phyloP scores from a whole-genome alignment of 2,797 vertebrate genomes.

The Malacoraja senta region DNA sequence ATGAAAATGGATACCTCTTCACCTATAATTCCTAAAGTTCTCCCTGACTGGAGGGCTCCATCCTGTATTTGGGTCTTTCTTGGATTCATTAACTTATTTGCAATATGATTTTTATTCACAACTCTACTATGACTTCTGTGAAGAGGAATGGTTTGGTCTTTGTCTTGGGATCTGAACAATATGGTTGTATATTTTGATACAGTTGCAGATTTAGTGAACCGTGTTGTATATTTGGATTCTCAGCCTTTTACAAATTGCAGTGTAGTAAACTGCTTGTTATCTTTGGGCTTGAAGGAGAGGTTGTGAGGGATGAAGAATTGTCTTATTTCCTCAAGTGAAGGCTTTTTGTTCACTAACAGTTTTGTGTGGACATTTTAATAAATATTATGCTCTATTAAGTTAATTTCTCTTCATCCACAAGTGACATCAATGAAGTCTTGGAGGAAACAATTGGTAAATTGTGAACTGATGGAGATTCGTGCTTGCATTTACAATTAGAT shows the following conservation, averaged over 20 bases:
- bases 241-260: background rate
- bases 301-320: background rate
- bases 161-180: background rate
- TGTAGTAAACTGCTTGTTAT: background rate
- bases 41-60: too few species aligned
- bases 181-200: background rate
- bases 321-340: background rate
- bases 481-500: background rate
- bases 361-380: background rate
- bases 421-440: too few species aligned
- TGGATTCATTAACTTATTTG: too few species aligned
- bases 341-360: background rate
- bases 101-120: background rate
- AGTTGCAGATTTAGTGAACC: background rate
- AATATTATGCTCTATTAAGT: background rate
- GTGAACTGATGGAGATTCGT: background rate
- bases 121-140: background rate
- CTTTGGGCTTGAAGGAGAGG: background rate
- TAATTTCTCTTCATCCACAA: background rate
- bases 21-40: too few species aligned
- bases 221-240: background rate
- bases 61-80: too few species aligned
- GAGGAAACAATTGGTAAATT: background rate
- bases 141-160: background rate
- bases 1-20: too few species aligned